Evolutionary conservation across 37 sponge, comb jelly and placozoan genomes (phyloP).

Genomic region (Ephydatia muelleri): DNA sequence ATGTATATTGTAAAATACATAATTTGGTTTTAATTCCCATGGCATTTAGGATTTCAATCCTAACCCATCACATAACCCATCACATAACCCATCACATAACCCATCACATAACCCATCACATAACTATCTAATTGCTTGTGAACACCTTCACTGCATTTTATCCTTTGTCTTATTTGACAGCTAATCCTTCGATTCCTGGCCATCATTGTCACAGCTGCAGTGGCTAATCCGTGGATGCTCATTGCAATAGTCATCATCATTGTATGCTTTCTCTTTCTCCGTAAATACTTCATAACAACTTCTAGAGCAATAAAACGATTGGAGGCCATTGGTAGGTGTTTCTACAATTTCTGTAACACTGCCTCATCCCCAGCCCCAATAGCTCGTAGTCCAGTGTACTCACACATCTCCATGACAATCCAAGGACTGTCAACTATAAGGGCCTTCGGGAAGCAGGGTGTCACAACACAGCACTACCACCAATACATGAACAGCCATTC

Average conservation of each 20-base stretch:
- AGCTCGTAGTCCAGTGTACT: conserved; percentile 89
- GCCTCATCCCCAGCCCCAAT: background rate
- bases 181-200: conserved; percentile 42
- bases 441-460: conserved; percentile 32
- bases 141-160: no score
- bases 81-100: no score
- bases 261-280: conserved; percentile 31
- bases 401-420: conserved; percentile 74
- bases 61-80: no score
- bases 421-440: conserved; percentile 80
- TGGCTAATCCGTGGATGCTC: conserved; percentile 56
- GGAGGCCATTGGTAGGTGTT: conserved; percentile 66
- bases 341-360: background rate
- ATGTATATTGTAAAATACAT: no score
- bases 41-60: no score
- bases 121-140: no score
- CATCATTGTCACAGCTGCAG: conserved; percentile 46
- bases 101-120: no score
- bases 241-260: conserved; percentile 42
- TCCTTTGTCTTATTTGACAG: conserved; percentile 3
- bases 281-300: conserved; percentile 69
- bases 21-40: no score
- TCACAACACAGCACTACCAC: conserved; percentile 34
- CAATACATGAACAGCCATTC: no score
- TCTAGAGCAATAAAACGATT: conserved; percentile 77